Percentiles rank a stretch among this genome's conserved stretches.
Conservation (phyloP, 2,888 invertebrate species). For the Melikaiella ostensackeni region DNA sequence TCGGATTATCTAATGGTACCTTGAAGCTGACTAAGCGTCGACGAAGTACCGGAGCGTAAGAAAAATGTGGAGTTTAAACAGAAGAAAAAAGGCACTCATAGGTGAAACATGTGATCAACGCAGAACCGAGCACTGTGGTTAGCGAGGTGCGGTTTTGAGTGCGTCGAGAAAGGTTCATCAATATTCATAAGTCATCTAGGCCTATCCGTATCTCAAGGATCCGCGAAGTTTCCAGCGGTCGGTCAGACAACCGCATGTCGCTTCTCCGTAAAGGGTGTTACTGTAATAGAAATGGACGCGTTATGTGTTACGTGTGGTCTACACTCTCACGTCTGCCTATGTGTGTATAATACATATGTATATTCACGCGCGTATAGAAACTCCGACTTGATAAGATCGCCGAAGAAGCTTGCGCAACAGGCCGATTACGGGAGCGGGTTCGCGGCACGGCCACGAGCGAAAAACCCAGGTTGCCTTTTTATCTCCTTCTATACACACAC, state of each 20-base stretch:
- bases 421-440: constrained; percentile 50
- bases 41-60: background rate
- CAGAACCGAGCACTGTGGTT: constrained; percentile 44
- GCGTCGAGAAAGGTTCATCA: constrained; percentile 73
- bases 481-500: constrained; percentile 1
- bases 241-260: constrained; percentile 25
- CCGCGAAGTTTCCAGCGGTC: constrained; percentile 59
- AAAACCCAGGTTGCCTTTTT: constrained; percentile 47
- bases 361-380: constrained; percentile 23
- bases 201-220: constrained; percentile 71
- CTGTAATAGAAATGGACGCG: constrained; percentile 24
- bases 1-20: constrained; percentile 15
- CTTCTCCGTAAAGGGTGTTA: constrained; percentile 27
- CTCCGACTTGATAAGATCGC: constrained; percentile 50
- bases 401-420: constrained; percentile 50
- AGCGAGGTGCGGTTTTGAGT: constrained; percentile 63
- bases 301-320: constrained; percentile 41
- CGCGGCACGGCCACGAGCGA: constrained; percentile 41
- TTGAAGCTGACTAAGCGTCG: background rate
- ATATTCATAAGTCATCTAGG: constrained; percentile 74
- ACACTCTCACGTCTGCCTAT: constrained; percentile 3
- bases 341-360: constrained; percentile 23
- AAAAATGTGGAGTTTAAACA: constrained; percentile 28
- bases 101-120: constrained; percentile 48
- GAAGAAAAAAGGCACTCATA: constrained; percentile 49